Conservation (phyloP, 2,113 vertebrate species). For the Ptilorrhoa leucosticta region DNA sequence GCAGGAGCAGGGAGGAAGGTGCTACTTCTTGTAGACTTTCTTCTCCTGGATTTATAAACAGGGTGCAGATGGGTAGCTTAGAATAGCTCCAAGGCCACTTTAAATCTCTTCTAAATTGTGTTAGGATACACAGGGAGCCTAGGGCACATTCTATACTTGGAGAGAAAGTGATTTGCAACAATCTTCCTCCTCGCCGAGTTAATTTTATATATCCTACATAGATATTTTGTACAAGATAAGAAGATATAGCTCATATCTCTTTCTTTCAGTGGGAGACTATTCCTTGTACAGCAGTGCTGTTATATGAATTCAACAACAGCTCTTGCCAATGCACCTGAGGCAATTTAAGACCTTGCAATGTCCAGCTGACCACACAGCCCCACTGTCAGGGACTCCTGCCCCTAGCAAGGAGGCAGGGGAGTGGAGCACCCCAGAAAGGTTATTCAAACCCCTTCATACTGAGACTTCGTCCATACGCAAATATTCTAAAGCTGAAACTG, state of each 20-base stretch:
- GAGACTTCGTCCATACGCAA: background rate
- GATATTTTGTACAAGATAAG: background rate
- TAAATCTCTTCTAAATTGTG: background rate
- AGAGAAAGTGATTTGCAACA: background rate
- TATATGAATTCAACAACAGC: background rate
- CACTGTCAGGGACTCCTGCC: background rate
- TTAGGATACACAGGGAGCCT: background rate
- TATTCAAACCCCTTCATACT: background rate
- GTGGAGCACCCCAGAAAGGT: background rate
- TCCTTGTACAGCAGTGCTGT: background rate
- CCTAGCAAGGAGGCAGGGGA: background rate
- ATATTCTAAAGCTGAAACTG: background rate
- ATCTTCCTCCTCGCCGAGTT: background rate
- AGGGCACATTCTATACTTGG: fast-evolving
- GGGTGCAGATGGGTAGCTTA: background rate
- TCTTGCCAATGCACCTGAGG: background rate
- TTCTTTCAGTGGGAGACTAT: background rate
- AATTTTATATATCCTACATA: background rate
- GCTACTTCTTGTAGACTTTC: background rate
- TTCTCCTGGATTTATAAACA: background rate
- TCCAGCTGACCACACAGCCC: background rate
- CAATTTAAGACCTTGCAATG: background rate
- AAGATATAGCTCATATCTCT: background rate
- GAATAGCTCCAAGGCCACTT: background rate
- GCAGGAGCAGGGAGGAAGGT: background rate